Base-by-base conservation (phyloP, 2,113 vertebrate genomes). In the Pelmatolapia mariae region DNA sequence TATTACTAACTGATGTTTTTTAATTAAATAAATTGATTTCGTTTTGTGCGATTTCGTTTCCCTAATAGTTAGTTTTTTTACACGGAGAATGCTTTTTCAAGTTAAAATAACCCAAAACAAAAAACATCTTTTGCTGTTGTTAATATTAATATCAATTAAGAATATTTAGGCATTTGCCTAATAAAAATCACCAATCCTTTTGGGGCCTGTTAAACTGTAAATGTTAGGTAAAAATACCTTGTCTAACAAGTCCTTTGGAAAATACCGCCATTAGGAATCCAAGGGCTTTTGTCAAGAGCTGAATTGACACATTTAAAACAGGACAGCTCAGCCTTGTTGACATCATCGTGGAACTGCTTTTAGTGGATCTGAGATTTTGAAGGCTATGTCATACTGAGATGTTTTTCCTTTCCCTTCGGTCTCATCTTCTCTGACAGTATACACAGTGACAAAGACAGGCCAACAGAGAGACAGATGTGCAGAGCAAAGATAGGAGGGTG, bases 301-400 rank as follows among this genome's bases (percentile, higher is more conserved):
- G 87, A 45, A 13, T 81, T 91, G 86, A 92, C 90, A 95, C 89
- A 80, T 90, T 84, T 89, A 82, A 90, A 82, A 89, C 86, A 61
- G 88, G 71, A n/a, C 80, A 56, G 85, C 90, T 86, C 81, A 82
- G 88, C 83, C 82, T 86, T 18, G 82, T 31, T 43, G 63, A 63
- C 15, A 15, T 82, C 88, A 89, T 83, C 79, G 10, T 86, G 88
- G 80, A 90, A 86, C 33, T 89, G 83, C 86, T 91, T 93, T 93
- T 52, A 83, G 80, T 54, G 81, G 43, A 52, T 88, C 68, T 63
- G 85, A 80, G 82, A 89, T 86, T 86, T 85, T 81, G 61, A 94
- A 90, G 85, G 84, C 86, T 90, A 71, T 86, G 88, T 93, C 89
- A 82, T 89, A 94, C 91, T 89, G 86, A 94, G 88, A 93, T 91